phyloP scores from a whole-genome alignment of 92 coral and sea anemone genomes.

The Plumapathes pennacea region DNA sequence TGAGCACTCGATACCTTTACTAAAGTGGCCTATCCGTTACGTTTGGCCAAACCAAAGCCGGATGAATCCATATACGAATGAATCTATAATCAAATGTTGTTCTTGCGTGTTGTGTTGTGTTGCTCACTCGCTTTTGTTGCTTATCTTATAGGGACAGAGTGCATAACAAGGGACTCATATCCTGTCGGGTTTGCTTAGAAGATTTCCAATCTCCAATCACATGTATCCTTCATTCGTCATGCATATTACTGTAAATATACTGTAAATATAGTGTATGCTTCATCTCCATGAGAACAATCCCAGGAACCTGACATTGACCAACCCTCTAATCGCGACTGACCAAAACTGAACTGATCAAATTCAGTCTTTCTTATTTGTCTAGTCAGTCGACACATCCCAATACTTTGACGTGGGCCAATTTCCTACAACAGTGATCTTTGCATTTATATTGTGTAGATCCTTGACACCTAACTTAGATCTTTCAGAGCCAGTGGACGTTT shows the following conservation, averaged over 20 bases:
- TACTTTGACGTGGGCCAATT: no score
- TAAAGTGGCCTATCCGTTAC: no score
- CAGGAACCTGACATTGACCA: no score
- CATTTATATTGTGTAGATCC: neutral
- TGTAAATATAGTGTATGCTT: neutral
- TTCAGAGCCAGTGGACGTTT: slow-evolving; percentile 99
- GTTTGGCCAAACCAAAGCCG: no score
- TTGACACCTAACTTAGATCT: slow-evolving; percentile 57
- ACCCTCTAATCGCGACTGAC: no score
- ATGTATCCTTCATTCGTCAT: slow-evolving; percentile 76
- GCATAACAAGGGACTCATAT: slow-evolving; percentile 86
- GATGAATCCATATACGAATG: no score
- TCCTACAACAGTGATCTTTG: neutral
- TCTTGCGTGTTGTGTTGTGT: no score
- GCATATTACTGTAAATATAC: slow-evolving; percentile 1
- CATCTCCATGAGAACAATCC: neutral
- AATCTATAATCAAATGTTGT: no score
- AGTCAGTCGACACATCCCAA: no score
- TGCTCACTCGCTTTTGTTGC: neutral
- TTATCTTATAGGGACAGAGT: slow-evolving; percentile 79
- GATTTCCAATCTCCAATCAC: slow-evolving; percentile 84
- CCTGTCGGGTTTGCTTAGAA: slow-evolving; percentile 96
- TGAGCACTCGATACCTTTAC: no score
- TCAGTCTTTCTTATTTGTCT: no score
- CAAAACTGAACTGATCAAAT: no score